Conservation (phyloP, 2,888 invertebrate genomes). For the Standfussiana lucernea region DNA sequence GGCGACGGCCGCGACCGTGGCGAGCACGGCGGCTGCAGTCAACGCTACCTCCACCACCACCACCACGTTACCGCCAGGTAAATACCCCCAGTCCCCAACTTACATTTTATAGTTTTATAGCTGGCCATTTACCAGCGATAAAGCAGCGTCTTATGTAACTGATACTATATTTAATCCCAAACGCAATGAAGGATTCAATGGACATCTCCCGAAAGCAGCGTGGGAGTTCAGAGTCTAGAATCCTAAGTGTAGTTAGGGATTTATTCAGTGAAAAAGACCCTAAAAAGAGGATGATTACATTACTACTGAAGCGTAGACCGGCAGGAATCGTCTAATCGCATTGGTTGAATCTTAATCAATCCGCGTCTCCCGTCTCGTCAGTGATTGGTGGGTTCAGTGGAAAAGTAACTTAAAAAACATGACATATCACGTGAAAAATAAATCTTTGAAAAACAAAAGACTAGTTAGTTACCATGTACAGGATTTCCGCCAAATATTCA, state of each 20-base stretch:
- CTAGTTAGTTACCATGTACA: neutral
- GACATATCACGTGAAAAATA: neutral
- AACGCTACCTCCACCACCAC: constrained; percentile 66
- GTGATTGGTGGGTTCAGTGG: neutral
- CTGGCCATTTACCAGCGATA: neutral
- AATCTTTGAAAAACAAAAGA: neutral
- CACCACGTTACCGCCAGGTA: constrained; percentile 74
- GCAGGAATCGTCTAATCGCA: neutral
- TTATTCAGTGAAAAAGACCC: neutral
- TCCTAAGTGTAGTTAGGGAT: neutral
- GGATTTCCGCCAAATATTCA: neutral
- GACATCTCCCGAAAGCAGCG: neutral
- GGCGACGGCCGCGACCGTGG: constrained; percentile 53
- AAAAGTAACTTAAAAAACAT: neutral
- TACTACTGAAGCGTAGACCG: neutral
- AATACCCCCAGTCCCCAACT: no score
- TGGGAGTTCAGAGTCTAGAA: neutral
- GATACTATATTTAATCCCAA: neutral
- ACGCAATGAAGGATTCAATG: neutral
- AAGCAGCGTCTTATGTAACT: neutral
- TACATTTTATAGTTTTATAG: no score
- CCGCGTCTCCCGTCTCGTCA: neutral
- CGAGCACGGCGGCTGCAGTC: constrained; percentile 44
- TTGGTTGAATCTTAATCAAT: neutral
- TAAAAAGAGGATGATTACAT: neutral